Conservation (phyloP, 2,888 invertebrate genomes). For the Troglohyphantes excavatus region DNA sequence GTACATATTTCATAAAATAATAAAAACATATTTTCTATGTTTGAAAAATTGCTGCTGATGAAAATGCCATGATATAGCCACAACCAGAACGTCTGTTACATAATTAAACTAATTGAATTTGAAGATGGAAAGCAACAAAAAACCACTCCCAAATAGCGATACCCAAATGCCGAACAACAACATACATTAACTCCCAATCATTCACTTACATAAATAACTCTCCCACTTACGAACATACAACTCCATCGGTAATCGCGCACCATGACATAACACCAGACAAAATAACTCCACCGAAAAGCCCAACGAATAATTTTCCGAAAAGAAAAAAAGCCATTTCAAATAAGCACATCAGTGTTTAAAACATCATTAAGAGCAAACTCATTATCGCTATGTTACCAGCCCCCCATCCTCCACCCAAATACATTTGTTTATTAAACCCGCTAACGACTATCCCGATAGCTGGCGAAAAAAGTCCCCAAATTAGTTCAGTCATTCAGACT, state of each 20-base stretch:
- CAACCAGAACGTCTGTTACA: no score
- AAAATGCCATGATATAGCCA: no score
- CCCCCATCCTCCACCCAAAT: neutral
- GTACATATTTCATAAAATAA: no score
- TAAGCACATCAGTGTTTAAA: slow-evolving; percentile 43
- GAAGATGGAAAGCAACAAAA: neutral
- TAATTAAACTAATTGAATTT: neutral
- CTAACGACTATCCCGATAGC: slow-evolving; percentile 49
- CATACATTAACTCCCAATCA: neutral
- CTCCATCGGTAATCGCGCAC: neutral
- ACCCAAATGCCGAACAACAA: neutral
- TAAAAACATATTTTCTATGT: no score
- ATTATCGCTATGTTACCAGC: slow-evolving; percentile 21
- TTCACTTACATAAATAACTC: neutral
- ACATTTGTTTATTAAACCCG: slow-evolving; percentile 56
- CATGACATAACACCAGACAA: neutral
- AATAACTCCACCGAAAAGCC: slow-evolving; percentile 3
- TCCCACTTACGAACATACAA: neutral
- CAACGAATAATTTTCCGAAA: neutral
- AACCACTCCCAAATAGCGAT: neutral
- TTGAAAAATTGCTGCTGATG: no score
- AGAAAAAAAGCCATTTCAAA: slow-evolving; percentile 1
- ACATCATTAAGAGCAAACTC: slow-evolving; percentile 30
- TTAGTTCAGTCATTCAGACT: slow-evolving; percentile 31
- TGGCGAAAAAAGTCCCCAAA: neutral